A percentile compares a stretch with the other conserved stretches of the same genome.
Evolutionary conservation across 1,140 invertebrate genomes (phyloP).

Genomic region (Drosophila nasuta): DNA sequence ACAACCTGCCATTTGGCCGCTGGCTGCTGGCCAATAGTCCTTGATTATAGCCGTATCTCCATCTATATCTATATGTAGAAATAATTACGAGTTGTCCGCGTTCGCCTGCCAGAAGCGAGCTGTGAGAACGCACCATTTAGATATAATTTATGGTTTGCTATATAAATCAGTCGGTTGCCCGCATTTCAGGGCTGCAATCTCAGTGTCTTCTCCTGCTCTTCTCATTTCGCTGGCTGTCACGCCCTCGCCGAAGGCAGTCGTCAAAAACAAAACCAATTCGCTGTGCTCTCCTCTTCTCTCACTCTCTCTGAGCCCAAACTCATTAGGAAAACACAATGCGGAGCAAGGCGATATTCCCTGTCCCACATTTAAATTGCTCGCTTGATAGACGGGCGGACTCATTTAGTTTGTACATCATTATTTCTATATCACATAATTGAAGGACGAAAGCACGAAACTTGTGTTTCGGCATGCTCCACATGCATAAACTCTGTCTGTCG

Average conservation of each 20-base stretch:
- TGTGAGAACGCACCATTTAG: constrained; percentile 47
- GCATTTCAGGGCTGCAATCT: constrained; percentile 41
- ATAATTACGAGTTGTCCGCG: constrained; percentile 53
- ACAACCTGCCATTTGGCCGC: constrained; percentile 34
- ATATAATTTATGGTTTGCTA: constrained; percentile 61
- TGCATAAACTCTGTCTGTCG: neutral
- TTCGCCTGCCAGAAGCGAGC: constrained; percentile 27
- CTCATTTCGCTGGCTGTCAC: constrained; percentile 18
- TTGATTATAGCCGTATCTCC: constrained; percentile 30
- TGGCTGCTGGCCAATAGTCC: constrained; percentile 9
- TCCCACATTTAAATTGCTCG: constrained; percentile 37
- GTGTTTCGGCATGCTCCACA: neutral
- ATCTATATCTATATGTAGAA: constrained; percentile 45
- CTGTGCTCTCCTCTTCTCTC: constrained; percentile 4
- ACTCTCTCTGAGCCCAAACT: constrained; percentile 29
- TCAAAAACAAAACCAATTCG: constrained; percentile 60
- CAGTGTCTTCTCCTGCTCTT: constrained; percentile 1
- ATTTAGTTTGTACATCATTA: constrained; percentile 25
- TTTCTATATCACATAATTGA: constrained; percentile 6
- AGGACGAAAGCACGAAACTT: neutral
- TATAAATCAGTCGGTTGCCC: constrained; percentile 58
- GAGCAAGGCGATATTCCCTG: constrained; percentile 48
- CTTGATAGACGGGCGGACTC: constrained; percentile 26
- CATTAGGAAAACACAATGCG: constrained; percentile 54
- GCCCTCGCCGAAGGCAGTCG: constrained; percentile 45